Percentiles rank a stretch among this genome's conserved stretches.
Evolutionary conservation across 2,797 vertebrate species (phyloP).

Genomic region (Acanthurus lineatus): DNA sequence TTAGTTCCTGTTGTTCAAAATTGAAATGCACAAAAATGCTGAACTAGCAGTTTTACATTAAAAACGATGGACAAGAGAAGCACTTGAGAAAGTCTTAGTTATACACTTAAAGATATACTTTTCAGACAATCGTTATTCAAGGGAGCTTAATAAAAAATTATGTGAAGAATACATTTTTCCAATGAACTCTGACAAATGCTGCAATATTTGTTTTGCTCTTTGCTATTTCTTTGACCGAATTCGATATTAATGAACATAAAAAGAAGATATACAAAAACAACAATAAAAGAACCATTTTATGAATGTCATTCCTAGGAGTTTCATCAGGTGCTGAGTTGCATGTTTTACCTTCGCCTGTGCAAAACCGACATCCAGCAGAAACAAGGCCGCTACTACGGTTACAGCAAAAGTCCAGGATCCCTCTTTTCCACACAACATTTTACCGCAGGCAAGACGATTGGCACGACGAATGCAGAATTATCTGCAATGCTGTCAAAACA

Average conservation of each 20-base stretch:
- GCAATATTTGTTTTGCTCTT: too few species aligned
- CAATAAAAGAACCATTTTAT: neutral
- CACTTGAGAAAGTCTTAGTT: neutral
- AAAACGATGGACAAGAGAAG: neutral
- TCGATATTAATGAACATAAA: neutral
- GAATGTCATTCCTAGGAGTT: neutral
- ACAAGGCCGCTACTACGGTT: conserved; percentile 36
- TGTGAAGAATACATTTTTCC: neutral
- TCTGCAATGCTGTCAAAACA: conserved; percentile 32
- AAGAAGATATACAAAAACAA: too few species aligned
- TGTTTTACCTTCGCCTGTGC: conserved; percentile 77
- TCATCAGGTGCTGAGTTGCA: neutral
- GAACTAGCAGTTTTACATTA: neutral
- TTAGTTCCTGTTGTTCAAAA: neutral
- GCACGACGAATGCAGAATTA: conserved; percentile 1
- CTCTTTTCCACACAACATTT: conserved; percentile 58
- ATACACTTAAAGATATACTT: neutral
- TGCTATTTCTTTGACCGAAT: too few species aligned
- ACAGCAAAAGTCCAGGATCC: conserved; percentile 14
- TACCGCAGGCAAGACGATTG: neutral
- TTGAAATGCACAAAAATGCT: neutral
- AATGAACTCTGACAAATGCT: too few species aligned
- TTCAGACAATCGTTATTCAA: neutral
- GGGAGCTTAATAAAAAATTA: neutral
- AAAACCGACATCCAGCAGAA: conserved; percentile 63